Evolutionary conservation across 2,113 vertebrate species (phyloP).

Genomic region (Melanocharis versteri): DNA sequence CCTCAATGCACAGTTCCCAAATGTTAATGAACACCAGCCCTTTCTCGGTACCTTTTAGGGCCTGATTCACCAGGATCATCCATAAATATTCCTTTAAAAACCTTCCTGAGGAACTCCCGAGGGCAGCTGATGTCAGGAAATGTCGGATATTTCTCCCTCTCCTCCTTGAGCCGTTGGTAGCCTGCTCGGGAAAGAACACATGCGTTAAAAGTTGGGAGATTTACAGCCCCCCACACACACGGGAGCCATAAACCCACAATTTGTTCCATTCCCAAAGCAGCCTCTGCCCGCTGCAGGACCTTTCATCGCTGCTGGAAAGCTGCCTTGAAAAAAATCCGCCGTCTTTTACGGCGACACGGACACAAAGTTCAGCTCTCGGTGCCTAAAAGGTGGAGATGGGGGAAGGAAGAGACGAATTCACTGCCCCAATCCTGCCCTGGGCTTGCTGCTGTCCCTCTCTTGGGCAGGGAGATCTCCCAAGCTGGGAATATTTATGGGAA

Average conservation of each 20-base stretch:
- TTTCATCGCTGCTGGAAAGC: slow-evolving; percentile 53
- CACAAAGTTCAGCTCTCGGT: neutral
- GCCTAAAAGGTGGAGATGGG: neutral
- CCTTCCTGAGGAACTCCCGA: slow-evolving; percentile 36
- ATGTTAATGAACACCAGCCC: slow-evolving; percentile 67
- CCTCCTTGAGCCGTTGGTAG: slow-evolving; percentile 16
- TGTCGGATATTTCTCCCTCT: slow-evolving; percentile 50
- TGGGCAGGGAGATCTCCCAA: neutral
- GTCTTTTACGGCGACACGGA: neutral
- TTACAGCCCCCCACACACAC: neutral
- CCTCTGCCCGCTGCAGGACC: slow-evolving; percentile 43
- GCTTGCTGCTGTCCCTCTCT: neutral
- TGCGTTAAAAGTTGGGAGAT: slow-evolving; percentile 34
- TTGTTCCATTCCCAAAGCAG: slow-evolving; percentile 63
- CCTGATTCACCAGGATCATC: slow-evolving; percentile 57
- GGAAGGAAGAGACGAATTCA: neutral
- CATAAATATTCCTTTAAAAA: slow-evolving; percentile 71
- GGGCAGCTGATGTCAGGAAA: slow-evolving; percentile 48
- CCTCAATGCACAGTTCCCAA: slow-evolving; percentile 39
- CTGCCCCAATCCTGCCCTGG: neutral
- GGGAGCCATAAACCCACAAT: slow-evolving; percentile 60
- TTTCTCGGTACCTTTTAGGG: slow-evolving; percentile 38
- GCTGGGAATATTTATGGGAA: neutral
- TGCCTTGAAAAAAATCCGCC: neutral
- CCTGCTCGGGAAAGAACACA: slow-evolving; percentile 20